phyloP scores from a whole-genome alignment of 2,797 vertebrate species.

The Fratercula arctica region DNA sequence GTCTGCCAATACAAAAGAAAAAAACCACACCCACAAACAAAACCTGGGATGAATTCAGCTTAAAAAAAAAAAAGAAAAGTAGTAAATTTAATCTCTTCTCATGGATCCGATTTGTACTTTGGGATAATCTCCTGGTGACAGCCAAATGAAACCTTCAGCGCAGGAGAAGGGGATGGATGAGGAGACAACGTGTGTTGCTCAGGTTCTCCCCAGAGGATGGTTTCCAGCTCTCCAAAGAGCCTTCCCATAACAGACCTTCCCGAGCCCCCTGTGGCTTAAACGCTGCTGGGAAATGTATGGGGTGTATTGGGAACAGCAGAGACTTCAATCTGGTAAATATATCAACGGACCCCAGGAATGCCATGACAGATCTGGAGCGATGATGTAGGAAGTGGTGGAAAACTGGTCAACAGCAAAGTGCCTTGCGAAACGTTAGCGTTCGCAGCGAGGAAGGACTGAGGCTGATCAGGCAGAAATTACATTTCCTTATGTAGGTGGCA shows the following conservation, averaged over 20 bases:
- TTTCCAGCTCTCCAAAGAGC: not conserved
- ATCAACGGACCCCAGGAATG: not conserved
- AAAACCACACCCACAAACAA: not conserved
- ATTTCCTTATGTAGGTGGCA: not conserved
- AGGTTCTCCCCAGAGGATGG: not conserved
- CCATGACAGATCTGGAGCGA: not conserved
- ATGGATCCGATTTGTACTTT: not conserved
- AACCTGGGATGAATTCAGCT: not conserved
- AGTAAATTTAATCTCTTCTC: not conserved
- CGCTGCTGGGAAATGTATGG: fast-evolving
- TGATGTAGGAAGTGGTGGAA: not conserved
- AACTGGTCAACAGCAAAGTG: not conserved
- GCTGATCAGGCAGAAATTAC: constrained; percentile 10
- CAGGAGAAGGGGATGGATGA: not conserved
- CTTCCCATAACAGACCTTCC: not conserved
- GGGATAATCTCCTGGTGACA: not conserved
- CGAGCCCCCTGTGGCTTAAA: fast-evolving
- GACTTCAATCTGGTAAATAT: not conserved
- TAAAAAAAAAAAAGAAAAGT: not conserved
- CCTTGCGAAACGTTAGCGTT: fast-evolving
- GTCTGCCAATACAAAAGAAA: not conserved
- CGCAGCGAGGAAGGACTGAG: not conserved
- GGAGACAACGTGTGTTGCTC: fast-evolving
- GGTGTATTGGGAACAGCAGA: not conserved
- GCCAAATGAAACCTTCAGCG: not conserved